Percentiles rank a stretch among this genome's conserved stretches.
These are phyloP conservation scores for Meteorus cinctellus DNA, from an alignment of 2,888 invertebrate genomes.

Conservation along the genomic window DNA sequence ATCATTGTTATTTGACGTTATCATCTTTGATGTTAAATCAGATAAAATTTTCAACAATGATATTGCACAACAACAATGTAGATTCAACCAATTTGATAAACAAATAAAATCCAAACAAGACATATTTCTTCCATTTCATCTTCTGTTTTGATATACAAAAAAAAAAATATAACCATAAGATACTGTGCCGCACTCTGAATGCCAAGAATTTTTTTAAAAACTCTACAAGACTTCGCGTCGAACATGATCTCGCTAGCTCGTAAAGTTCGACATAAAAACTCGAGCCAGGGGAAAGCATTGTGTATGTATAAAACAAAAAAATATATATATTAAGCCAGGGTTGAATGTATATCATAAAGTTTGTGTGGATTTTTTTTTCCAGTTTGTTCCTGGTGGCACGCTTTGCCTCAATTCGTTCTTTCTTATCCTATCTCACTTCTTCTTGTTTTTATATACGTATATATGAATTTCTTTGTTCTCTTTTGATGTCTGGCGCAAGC, in stretches of 20 bases:
- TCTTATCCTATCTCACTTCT: neutral
- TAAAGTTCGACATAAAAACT: conserved; percentile 19
- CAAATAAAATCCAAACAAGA: too few species aligned
- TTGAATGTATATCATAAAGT: neutral
- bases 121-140: neutral
- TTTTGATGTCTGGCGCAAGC: neutral
- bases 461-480: neutral
- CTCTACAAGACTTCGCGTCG: conserved; percentile 2
- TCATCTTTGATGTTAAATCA: too few species aligned
- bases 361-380: neutral
- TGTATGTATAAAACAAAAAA: neutral
- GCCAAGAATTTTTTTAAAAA: conserved; percentile 32
- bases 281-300: neutral
- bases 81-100: too few species aligned
- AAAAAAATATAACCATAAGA: conserved; percentile 3
- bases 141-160: conserved; percentile 6
- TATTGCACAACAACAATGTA: too few species aligned
- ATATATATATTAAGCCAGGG: conserved; percentile 1
- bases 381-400: neutral
- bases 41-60: too few species aligned
- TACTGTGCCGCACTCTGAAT: neutral
- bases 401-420: neutral
- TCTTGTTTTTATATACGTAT: neutral
- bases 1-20: too few species aligned
- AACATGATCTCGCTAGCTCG: conserved; percentile 28